Percentiles rank a stretch among this genome's conserved stretches.
These are phyloP conservation scores for Punctoribates punctum DNA, from an alignment of 2,888 invertebrate genomes.

Conservation along the genomic window DNA sequence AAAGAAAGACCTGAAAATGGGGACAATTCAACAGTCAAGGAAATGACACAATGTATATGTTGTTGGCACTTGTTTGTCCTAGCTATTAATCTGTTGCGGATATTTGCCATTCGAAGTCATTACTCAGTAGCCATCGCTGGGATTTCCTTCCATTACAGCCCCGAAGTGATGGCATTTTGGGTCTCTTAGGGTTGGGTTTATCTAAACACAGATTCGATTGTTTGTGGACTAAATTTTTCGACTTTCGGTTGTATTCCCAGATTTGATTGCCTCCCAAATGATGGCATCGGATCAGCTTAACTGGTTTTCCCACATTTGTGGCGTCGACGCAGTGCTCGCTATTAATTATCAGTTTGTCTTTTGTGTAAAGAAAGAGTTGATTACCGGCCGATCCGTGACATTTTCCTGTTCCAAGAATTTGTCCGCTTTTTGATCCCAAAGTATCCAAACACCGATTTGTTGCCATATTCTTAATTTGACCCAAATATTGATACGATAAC, in stretches of 20 bases:
- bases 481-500: slow-evolving; percentile 87
- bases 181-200: slow-evolving; percentile 68
- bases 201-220: slow-evolving; percentile 89
- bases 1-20: too few relatives aligned
- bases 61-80: too few relatives aligned
- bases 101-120: slow-evolving; percentile 85
- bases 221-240: slow-evolving; percentile 76
- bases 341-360: slow-evolving; percentile 93
- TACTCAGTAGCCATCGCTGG: slow-evolving; percentile 90
- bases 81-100: too few relatives aligned
- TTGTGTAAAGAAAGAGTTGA: slow-evolving; percentile 95
- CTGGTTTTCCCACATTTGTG: slow-evolving; percentile 72
- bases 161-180: slow-evolving; percentile 70
- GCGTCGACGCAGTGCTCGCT: slow-evolving; percentile 96
- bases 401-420: slow-evolving; percentile 84
- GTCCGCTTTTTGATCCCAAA: slow-evolving; percentile 71
- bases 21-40: too few relatives aligned
- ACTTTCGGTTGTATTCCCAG: slow-evolving; percentile 84
- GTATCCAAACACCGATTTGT: slow-evolving; percentile 88
- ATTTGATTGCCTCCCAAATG: slow-evolving; percentile 95
- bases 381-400: slow-evolving; percentile 97
- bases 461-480: slow-evolving; percentile 88
- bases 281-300: slow-evolving; percentile 91
- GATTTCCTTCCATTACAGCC: slow-evolving; percentile 66
- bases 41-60: too few relatives aligned